Percentiles rank a stretch among this genome's conserved stretches.
These are phyloP conservation scores for Fringilla coelebs DNA, from an alignment of 2,797 vertebrate genomes.

Conservation along the genomic window DNA sequence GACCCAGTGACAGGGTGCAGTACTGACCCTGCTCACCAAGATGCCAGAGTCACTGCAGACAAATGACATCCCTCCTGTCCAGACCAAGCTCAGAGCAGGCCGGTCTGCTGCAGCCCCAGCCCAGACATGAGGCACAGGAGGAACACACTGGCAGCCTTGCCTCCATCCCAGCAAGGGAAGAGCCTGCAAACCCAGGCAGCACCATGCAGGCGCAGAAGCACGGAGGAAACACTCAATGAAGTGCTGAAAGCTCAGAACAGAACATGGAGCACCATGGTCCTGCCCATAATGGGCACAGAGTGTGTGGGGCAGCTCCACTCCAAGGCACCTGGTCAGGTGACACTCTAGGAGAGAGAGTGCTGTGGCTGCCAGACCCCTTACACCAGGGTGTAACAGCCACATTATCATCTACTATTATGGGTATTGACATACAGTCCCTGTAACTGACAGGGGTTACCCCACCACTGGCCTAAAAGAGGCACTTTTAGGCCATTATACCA, in stretches of 20 bases:
- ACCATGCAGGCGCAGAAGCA: background rate
- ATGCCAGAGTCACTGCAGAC: background rate
- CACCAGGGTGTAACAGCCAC: background rate
- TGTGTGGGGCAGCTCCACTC: fast-evolving
- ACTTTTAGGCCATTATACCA: background rate
- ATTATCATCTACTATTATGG: background rate
- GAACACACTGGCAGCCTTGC: background rate
- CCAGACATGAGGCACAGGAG: fast-evolving
- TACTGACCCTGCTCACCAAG: background rate
- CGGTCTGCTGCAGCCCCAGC: background rate
- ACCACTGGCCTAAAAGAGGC: background rate
- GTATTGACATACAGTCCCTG: background rate
- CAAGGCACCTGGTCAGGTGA: fast-evolving
- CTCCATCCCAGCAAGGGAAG: background rate
- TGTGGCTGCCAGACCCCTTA: background rate
- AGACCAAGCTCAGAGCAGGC: background rate
- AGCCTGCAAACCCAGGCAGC: background rate
- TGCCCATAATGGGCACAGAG: background rate
- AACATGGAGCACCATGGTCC: background rate
- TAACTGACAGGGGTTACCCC: background rate
- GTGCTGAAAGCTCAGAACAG: background rate
- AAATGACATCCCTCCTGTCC: background rate
- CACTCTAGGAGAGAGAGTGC: fast-evolving
- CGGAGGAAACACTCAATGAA: fast-evolving
- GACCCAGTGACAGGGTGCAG: fast-evolving